phyloP scores from a whole-genome alignment of 2,888 invertebrate species.

The Helleia helle region DNA sequence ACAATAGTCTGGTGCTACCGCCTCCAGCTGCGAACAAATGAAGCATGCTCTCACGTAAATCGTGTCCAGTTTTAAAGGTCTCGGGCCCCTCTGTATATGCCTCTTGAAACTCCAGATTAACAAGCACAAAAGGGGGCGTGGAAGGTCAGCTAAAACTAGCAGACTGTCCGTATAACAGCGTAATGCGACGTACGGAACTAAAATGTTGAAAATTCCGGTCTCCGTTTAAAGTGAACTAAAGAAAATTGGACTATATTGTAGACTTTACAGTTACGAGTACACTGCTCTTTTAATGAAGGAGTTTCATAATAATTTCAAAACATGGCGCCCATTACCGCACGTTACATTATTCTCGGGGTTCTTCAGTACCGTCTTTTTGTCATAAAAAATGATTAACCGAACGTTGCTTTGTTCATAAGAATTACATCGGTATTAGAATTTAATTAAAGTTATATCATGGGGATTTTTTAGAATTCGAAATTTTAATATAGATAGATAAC shows the following conservation, averaged over 20 bases:
- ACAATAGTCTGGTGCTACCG: conserved; percentile 55
- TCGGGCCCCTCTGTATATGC: conserved; percentile 15
- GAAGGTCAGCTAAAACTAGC: conserved; percentile 30
- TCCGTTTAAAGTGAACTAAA: conserved; percentile 35
- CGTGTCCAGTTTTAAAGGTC: conserved; percentile 34
- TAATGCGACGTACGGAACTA: conserved; percentile 44
- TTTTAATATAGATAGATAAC: too few relatives aligned
- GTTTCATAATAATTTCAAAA: conserved; percentile 11
- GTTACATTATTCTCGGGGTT: conserved; percentile 2
- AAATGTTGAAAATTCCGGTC: conserved; percentile 38
- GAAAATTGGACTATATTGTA: conserved; percentile 21
- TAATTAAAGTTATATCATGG: not conserved
- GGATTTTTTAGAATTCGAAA: too few relatives aligned
- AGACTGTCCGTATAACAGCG: conserved; percentile 34
- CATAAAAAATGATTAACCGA: conserved; percentile 3
- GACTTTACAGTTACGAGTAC: conserved; percentile 15
- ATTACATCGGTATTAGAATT: not conserved
- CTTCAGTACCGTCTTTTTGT: conserved; percentile 7
- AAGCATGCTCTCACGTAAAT: conserved; percentile 56
- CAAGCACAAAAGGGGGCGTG: conserved; percentile 13
- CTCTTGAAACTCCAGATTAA: conserved; percentile 11
- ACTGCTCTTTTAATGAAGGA: conserved; percentile 13
- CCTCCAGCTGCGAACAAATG: conserved; percentile 54
- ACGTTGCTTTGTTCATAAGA: not conserved
- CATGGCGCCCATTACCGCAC: conserved; percentile 6